phyloP scores from a whole-genome alignment of 2,888 invertebrate species.

The Parnassius glacialis region DNA sequence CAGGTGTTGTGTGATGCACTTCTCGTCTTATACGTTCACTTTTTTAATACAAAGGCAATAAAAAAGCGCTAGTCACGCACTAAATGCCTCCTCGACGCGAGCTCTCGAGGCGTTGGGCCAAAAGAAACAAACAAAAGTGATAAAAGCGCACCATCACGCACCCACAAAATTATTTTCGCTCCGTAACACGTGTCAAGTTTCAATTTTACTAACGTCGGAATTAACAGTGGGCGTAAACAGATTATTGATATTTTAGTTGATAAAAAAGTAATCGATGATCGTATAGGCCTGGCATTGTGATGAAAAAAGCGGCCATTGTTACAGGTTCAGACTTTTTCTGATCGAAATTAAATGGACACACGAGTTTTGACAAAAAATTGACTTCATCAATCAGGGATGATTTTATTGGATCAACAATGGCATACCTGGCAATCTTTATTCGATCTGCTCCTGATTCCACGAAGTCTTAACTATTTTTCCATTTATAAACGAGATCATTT shows the following conservation, averaged over 20 bases:
- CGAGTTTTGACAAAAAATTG: conserved; percentile 67
- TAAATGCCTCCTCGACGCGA: conserved; percentile 64
- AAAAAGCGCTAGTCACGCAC: conserved; percentile 74
- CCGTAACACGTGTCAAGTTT: conserved; percentile 79
- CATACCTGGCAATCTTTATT: conserved; percentile 59
- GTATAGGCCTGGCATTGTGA: conserved; percentile 61
- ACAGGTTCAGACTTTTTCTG: conserved; percentile 54
- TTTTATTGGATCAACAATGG: conserved; percentile 73
- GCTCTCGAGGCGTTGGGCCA: conserved; percentile 59
- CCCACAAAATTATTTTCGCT: conserved; percentile 76
- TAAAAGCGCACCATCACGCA: conserved; percentile 75
- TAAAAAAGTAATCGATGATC: conserved; percentile 81
- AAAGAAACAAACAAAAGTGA: conserved; percentile 75
- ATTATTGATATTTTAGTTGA: conserved; percentile 77
- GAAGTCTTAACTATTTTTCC: conserved; percentile 65
- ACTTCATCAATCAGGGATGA: conserved; percentile 76
- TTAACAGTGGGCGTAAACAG: conserved; percentile 80
- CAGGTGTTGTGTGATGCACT: conserved; percentile 52
- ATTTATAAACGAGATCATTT: conserved; percentile 63
- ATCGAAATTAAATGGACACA: conserved; percentile 62
- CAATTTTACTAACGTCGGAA: conserved; percentile 77
- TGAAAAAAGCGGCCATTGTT: conserved; percentile 73
- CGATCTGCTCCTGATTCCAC: conserved; percentile 60
- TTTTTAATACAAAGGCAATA: conserved; percentile 77
- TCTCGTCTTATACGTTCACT: conserved; percentile 50